A percentile compares a stretch with the other conserved stretches of the same genome.
Evolutionary conservation across 2,113 vertebrate species (phyloP).

Genomic region (Dicerorhinus sumatrensis): DNA sequence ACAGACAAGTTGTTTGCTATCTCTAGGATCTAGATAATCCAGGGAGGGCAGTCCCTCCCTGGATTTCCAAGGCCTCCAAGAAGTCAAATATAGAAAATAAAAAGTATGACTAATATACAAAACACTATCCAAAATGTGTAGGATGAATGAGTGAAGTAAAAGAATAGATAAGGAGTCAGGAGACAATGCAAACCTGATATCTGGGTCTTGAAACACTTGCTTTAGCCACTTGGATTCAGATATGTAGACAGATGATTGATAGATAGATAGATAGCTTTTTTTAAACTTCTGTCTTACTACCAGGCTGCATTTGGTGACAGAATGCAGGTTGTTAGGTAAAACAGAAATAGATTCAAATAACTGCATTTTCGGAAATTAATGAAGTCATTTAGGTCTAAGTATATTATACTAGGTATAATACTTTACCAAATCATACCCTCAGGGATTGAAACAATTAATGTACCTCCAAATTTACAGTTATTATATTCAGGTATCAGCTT

Average conservation of each 20-base stretch:
- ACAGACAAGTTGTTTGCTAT: not conserved
- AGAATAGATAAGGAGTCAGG: not conserved
- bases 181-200: not conserved
- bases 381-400: constrained; percentile 3
- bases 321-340: not conserved
- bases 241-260: not conserved
- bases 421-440: constrained; percentile 51
- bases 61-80: not conserved
- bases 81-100: not conserved
- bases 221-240: not conserved
- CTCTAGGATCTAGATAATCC: not conserved
- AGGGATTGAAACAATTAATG: constrained; percentile 60
- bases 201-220: not conserved
- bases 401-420: not conserved
- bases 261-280: not conserved
- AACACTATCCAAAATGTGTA: not conserved
- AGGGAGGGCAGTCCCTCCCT: not conserved
- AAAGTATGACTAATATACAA: not conserved
- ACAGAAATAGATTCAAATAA: constrained; percentile 41
- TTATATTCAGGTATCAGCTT: constrained; percentile 56
- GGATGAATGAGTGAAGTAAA: not conserved
- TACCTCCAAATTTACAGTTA: constrained; percentile 48
- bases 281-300: not conserved
- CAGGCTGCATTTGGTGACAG: not conserved
- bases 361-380: constrained; percentile 47